These are phyloP conservation scores for Clarias pachynema DNA, from an alignment of 2,797 vertebrate genomes.

Conservation along the genomic window DNA sequence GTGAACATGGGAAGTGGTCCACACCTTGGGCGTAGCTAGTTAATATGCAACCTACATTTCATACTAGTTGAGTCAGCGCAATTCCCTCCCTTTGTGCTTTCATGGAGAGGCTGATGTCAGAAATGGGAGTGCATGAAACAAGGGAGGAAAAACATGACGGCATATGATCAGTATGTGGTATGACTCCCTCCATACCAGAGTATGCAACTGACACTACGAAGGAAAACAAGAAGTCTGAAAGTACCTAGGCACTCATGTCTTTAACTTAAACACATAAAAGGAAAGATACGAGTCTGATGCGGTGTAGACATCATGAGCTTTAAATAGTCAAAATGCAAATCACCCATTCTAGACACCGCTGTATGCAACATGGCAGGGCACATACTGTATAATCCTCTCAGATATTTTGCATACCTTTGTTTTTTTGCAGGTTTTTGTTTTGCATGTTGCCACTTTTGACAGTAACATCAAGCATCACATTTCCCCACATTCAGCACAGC, in stretches of 20 bases:
- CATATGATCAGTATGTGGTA: slow-evolving; percentile 7
- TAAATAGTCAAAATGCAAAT: background rate
- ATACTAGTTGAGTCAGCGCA: background rate
- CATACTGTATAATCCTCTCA: background rate
- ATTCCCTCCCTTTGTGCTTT: background rate
- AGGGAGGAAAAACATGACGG: slow-evolving; percentile 26
- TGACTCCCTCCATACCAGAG: background rate
- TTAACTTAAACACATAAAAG: background rate
- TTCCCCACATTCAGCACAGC: slow-evolving; percentile 13
- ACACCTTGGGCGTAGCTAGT: slow-evolving; percentile 3
- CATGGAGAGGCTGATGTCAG: background rate
- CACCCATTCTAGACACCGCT: background rate
- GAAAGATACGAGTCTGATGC: too few relatives aligned
- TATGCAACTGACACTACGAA: background rate
- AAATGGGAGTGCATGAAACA: slow-evolving; percentile 20
- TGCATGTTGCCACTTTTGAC: slow-evolving; percentile 5
- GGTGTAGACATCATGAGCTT: too few relatives aligned
- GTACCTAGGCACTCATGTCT: background rate
- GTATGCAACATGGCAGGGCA: background rate
- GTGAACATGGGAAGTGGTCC: slow-evolving; percentile 15
- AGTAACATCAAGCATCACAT: slow-evolving; percentile 7
- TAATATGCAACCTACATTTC: slow-evolving; percentile 13
- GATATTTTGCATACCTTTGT: background rate
- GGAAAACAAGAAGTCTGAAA: background rate
- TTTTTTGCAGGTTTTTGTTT: background rate